Conservation (phyloP, 1,140 invertebrate genomes). For the Drosophila erecta region DNA sequence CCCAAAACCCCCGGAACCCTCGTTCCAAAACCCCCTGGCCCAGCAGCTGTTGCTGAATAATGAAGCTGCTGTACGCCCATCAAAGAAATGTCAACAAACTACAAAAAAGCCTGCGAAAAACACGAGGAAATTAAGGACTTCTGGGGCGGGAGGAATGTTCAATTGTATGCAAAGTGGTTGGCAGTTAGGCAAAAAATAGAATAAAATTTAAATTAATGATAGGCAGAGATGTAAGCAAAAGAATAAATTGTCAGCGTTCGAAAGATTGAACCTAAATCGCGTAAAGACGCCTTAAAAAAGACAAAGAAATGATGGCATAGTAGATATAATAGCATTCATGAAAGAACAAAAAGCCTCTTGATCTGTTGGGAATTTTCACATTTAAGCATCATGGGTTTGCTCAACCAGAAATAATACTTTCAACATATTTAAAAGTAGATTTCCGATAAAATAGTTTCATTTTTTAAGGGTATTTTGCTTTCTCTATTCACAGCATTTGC, state of each 20-base stretch:
- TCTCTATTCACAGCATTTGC: neutral
- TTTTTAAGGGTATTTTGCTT: conserved; percentile 3
- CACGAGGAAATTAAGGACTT: conserved; percentile 28
- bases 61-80: conserved; percentile 37
- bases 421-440: neutral
- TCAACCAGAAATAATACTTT: neutral
- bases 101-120: conserved; percentile 24
- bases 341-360: too few species aligned
- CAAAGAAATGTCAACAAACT: conserved; percentile 77
- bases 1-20: neutral
- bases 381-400: neutral
- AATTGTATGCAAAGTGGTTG: conserved; percentile 41
- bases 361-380: too few species aligned
- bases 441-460: neutral
- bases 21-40: conserved; percentile 6
- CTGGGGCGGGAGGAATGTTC: conserved; percentile 23
- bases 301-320: neutral
- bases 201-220: conserved; percentile 65
- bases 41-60: conserved; percentile 61
- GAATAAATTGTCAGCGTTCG: conserved; percentile 26
- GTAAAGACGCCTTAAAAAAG: conserved; percentile 19
- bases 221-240: conserved; percentile 7
- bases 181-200: conserved; percentile 23
- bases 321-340: neutral
- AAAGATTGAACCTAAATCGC: conserved; percentile 40